Evolutionary conservation across 2,888 invertebrate species (phyloP).

Genomic region (Bombylius discolor): DNA sequence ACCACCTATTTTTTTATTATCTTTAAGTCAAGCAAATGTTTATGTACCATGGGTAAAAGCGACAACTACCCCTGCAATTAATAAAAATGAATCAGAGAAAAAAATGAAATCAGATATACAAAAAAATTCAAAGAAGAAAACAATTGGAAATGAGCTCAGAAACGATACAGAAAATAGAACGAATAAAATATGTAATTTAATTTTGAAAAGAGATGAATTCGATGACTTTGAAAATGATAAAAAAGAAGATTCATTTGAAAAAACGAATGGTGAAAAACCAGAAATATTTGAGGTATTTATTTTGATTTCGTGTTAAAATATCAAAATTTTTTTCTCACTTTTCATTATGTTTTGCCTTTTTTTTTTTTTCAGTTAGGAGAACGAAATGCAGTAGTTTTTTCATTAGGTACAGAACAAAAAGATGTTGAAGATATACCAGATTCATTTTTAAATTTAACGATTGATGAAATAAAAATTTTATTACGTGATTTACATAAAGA

Average conservation of each 20-base stretch:
- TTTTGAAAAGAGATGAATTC: background rate
- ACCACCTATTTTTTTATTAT: background rate
- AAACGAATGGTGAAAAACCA: constrained; percentile 16
- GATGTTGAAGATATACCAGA: constrained; percentile 62
- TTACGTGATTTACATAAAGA: constrained; percentile 58
- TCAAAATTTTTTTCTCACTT: too few species aligned
- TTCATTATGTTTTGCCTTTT: background rate
- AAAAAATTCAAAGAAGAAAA: background rate
- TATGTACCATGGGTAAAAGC: constrained; percentile 31
- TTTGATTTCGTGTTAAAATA: background rate
- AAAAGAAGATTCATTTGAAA: background rate
- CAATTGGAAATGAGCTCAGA: background rate
- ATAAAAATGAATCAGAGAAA: background rate
- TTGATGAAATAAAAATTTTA: constrained; percentile 66
- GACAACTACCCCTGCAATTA: constrained; percentile 25
- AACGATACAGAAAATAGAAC: background rate
- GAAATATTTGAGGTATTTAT: constrained; percentile 23
- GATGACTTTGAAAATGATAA: constrained; percentile 12
- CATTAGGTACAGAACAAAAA: constrained; percentile 45
- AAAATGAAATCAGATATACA: background rate
- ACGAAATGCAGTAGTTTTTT: constrained; percentile 63
- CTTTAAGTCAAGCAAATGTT: constrained; percentile 55
- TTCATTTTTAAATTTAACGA: constrained; percentile 76
- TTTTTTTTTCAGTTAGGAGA: constrained; percentile 46
- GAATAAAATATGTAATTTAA: background rate